A percentile compares a stretch with the other conserved stretches of the same genome.
These are phyloP conservation scores for Cydia strobilella DNA, from an alignment of 1,140 invertebrate genomes.

Conservation along the genomic window DNA sequence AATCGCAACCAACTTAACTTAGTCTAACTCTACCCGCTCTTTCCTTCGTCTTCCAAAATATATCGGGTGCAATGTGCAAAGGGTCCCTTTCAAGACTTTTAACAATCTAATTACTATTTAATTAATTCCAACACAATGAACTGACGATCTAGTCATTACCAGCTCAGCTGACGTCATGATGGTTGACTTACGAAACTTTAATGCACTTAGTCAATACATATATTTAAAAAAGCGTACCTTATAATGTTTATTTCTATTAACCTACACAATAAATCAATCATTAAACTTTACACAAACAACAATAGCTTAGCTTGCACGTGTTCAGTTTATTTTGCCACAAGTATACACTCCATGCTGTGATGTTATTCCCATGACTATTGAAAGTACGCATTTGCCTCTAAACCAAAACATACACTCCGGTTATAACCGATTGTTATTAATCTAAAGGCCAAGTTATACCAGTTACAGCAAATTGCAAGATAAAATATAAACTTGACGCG, in stretches of 20 bases:
- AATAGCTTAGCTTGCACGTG: neutral
- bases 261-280: neutral
- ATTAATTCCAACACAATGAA: neutral
- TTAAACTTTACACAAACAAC: neutral
- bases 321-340: conserved; percentile 12
- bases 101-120: too few species aligned
- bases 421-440: neutral
- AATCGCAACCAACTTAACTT: too few species aligned
- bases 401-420: neutral
- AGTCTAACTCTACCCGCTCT: too few species aligned
- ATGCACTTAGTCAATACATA: too few species aligned
- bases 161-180: too few species aligned
- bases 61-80: neutral
- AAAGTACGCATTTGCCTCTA: neutral
- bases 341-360: conserved; percentile 9
- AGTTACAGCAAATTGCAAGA: neutral
- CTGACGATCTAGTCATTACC: neutral
- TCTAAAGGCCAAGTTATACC: neutral
- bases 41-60: neutral
- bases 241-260: neutral
- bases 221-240: neutral
- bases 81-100: too few species aligned
- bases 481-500: conserved; percentile 11
- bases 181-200: too few species aligned
- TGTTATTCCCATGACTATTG: neutral